Percentiles rank a stretch among this genome's conserved stretches.
Evolutionary conservation across 2,797 vertebrate species (phyloP).

Genomic region (Carapus acus): DNA sequence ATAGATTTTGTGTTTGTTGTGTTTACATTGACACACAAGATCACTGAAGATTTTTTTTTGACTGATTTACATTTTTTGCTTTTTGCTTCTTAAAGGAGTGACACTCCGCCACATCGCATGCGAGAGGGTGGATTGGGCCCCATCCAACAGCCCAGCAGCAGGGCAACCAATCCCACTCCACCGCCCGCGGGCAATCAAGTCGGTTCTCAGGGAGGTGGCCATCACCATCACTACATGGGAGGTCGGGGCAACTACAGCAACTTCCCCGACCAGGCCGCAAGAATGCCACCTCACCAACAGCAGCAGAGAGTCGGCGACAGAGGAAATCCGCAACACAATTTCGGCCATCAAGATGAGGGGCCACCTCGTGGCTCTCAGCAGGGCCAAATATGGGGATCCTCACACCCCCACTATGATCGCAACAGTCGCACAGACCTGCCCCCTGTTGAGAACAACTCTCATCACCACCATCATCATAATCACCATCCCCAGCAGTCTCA

Average conservation of each 20-base stretch:
- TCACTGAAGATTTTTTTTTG: too few relatives aligned
- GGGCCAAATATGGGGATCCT: constrained; percentile 71
- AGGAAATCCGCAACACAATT: constrained; percentile 65
- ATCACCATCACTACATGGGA: constrained; percentile 76
- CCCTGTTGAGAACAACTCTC: constrained; percentile 63
- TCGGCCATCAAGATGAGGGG: constrained; percentile 77
- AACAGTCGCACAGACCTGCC: constrained; percentile 69
- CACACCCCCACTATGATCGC: constrained; percentile 74
- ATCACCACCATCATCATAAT: constrained; percentile 66
- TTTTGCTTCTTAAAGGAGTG: constrained; percentile 70
- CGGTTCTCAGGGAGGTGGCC: constrained; percentile 56
- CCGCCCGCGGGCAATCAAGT: constrained; percentile 68
- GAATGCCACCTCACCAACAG: constrained; percentile 68
- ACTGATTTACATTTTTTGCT: background rate
- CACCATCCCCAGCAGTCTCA: constrained; percentile 65
- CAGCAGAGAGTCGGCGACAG: constrained; percentile 62
- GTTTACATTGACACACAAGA: too few relatives aligned
- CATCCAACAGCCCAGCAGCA: constrained; percentile 69
- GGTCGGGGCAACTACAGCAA: constrained; percentile 72
- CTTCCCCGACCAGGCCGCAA: constrained; percentile 69
- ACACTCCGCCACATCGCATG: constrained; percentile 81
- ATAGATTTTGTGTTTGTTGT: too few relatives aligned
- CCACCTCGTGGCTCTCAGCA: constrained; percentile 64
- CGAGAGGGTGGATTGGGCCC: constrained; percentile 72
- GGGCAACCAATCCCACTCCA: constrained; percentile 72